A percentile compares a stretch with the other conserved stretches of the same genome.
These are phyloP conservation scores for Biston betularia DNA, from an alignment of 2,888 invertebrate genomes.

Conservation along the genomic window DNA sequence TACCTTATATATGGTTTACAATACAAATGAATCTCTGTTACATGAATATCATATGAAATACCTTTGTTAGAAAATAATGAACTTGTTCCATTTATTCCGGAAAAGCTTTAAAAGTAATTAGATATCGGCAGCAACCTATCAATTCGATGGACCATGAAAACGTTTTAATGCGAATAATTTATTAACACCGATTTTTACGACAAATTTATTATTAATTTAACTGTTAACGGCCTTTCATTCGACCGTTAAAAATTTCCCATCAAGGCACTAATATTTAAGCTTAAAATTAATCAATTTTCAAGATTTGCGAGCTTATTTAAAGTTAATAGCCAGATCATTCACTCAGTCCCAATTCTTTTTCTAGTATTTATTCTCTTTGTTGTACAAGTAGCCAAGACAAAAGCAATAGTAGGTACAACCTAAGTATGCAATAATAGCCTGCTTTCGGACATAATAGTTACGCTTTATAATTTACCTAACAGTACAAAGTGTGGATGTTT, in stretches of 20 bases:
- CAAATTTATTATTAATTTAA: constrained; percentile 22
- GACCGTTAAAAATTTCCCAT: constrained; percentile 13
- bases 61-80: background rate
- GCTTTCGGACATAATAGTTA: too few relatives aligned
- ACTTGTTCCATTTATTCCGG: constrained; percentile 10
- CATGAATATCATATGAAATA: background rate
- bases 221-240: constrained; percentile 9
- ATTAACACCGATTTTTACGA: constrained; percentile 23
- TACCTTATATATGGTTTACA: too few relatives aligned
- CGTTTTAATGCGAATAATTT: constrained; percentile 22
- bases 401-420: too few relatives aligned
- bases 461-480: too few relatives aligned
- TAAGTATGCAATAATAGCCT: too few relatives aligned
- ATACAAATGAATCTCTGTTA: too few relatives aligned
- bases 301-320: background rate
- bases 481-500: too few relatives aligned
- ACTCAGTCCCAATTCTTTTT: background rate
- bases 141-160: constrained; percentile 15
- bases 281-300: background rate
- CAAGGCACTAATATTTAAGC: constrained; percentile 8
- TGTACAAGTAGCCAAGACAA: too few relatives aligned
- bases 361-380: background rate
- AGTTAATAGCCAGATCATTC: background rate
- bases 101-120: constrained; percentile 33
- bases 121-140: constrained; percentile 18